Base-by-base conservation (phyloP, 2,113 vertebrate species). In the Hydropotes inermis region DNA sequence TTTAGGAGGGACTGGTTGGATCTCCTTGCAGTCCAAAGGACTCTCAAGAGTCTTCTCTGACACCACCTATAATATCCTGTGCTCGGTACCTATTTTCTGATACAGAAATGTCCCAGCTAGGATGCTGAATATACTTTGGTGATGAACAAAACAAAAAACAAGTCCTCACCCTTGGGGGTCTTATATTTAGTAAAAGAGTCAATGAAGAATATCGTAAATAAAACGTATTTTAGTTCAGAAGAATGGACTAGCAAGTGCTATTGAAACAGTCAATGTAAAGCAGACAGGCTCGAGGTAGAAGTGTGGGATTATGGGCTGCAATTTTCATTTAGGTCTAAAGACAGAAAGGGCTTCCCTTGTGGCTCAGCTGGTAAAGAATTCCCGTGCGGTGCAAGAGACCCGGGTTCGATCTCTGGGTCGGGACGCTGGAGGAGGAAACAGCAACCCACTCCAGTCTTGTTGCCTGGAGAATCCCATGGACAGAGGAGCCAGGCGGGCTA, bases 401-500 rank as follows among this genome's bases (percentile, higher is more conserved):
- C 0, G 3, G 58, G 28, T 61, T 61, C 0, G 0, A 61, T 61
- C 12, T 30, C 27, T 61, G 57, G 57, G 57, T 27, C 25, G 0
- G 57, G 4, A 58, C 10, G 10, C 57, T 27, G 25, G 25, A 58
- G 23, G 4, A 58, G 25, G 57, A 12, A 54, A 54, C 5, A 3
- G 25, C 57, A 58, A 27, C 23, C 25, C 10, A 12, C 23, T 58
- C 10, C 4, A 58, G 57, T 11, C 11, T 58, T 58, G 9, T 58
- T 27, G 10, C 10, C 23, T 27, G 10, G 57, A 58, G 57, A 58
- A 58, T 25, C 57, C 23, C 3, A 27, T 27, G 57, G 57, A 25
- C 57, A 58, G 57, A 58, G 25, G 57, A 58, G 23, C 1, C 25
- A 27, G 57, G 57, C 4, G 4, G 57, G 23, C 57, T 58, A 27